Base-by-base conservation (phyloP, 2,113 vertebrate species). In the Nettapus auritus region DNA sequence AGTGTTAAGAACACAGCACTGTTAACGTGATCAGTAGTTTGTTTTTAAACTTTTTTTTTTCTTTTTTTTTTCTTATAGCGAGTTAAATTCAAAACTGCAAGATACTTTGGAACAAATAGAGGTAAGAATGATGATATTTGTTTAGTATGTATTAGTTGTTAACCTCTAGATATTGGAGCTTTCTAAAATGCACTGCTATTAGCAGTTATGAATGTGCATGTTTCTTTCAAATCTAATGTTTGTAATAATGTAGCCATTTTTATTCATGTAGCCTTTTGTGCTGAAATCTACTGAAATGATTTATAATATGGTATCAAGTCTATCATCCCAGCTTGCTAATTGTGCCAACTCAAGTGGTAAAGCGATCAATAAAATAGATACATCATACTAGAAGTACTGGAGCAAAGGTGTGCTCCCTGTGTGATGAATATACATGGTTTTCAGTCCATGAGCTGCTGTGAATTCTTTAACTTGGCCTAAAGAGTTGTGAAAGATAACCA, bases 81-180 rank as follows among this genome's bases (percentile, higher is more conserved):
- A 99, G 91, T 97, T 99, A 96, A 99, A 99, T 98, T 99, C 99
- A 89, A 99, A 99, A 97, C 98, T 99, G 38, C 99, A 99, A 94
- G 99, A 99, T 95, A 99, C 99, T 62, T 98, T 99, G 96, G 99
- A 99, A 96, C 99, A 99, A 98, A 99, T 99, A 71, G 99, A 99
- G 99, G 99, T 99, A 98, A 97, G 98, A 91, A 74, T 75, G 50
- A 59, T 40, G 73, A 36, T 48, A 38, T 23, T 83, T 34, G 11
- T 84, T 82, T 53, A 71, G 7, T 75, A 3, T 38, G n/a, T 44
- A 29, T 60, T 67, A 40, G 33, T 87, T 36, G 57, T 75, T 90
- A 46, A 80, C 38, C 40, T 79, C 12, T 36, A 18, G 38, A 9
- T 68, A 57, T 13, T 63, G 20, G 46, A 60, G 48, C 22, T 85